Conservation (phyloP, 92 coral and sea anemone species). For the Ricordea florida region DNA sequence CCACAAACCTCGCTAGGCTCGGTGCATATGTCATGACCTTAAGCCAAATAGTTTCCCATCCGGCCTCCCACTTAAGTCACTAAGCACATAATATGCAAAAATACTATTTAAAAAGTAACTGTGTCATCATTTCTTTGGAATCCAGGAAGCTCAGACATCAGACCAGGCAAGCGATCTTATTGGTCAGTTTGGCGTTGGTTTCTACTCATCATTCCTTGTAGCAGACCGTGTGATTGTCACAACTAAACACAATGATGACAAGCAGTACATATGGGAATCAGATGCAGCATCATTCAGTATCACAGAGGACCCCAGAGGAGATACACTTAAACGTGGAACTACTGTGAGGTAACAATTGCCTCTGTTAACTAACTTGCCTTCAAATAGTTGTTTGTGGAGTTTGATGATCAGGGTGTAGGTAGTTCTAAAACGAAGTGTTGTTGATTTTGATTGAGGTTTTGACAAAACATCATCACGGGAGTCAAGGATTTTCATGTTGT, state of each 20-base stretch:
- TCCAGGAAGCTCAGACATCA: slow-evolving; percentile 28
- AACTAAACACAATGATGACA: slow-evolving; percentile 95
- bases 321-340: slow-evolving; percentile 93
- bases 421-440: neutral
- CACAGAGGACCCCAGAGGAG: slow-evolving; percentile 97
- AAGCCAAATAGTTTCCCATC: too few species aligned
- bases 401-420: neutral
- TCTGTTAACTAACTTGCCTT: neutral
- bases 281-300: slow-evolving; percentile 94
- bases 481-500: too few species aligned
- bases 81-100: too few species aligned
- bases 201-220: slow-evolving; percentile 96
- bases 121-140: neutral
- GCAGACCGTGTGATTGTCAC: slow-evolving; percentile 98
- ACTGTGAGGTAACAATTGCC: slow-evolving; percentile 80
- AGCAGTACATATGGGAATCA: slow-evolving; percentile 98
- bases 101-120: too few species aligned
- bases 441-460: too few species aligned
- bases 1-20: too few species aligned
- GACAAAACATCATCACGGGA: too few species aligned
- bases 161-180: slow-evolving; percentile 84
- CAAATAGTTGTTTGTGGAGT: too few species aligned
- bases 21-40: too few species aligned
- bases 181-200: slow-evolving; percentile 99
- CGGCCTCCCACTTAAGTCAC: too few species aligned